These are phyloP conservation scores for Orthonyx spaldingii DNA, from an alignment of 2,113 vertebrate genomes.

Conservation along the genomic window DNA sequence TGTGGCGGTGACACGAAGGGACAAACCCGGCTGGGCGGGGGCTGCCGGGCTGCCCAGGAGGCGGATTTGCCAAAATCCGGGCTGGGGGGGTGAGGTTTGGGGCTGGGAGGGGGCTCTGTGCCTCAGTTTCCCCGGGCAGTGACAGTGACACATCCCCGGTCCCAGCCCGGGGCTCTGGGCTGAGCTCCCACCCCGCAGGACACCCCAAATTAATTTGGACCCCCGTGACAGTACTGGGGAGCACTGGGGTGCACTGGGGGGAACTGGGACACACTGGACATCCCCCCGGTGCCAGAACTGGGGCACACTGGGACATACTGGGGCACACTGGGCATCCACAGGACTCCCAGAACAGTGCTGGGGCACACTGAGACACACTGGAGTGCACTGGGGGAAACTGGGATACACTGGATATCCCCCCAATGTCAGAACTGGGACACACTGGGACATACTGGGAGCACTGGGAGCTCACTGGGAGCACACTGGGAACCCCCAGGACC, in stretches of 20 bases:
- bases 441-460: neutral
- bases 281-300: too few relatives aligned
- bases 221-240: neutral
- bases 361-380: neutral
- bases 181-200: too few relatives aligned
- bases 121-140: too few relatives aligned
- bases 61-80: neutral
- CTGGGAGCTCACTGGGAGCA: too few relatives aligned
- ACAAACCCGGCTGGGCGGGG: neutral
- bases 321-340: neutral
- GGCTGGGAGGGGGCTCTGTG: too few relatives aligned
- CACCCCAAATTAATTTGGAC: too few relatives aligned
- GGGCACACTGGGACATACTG: too few relatives aligned
- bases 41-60: neutral
- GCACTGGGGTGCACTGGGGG: neutral
- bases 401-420: neutral
- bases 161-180: too few relatives aligned
- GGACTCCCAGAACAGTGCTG: too few relatives aligned
- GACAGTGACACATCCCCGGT: too few relatives aligned
- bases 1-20: neutral
- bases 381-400: neutral
- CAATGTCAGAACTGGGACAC: neutral
- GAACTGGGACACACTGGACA: too few relatives aligned
- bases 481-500: too few relatives aligned
- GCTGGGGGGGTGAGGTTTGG: neutral